Percentiles rank a stretch among this genome's conserved stretches.
phyloP scores from a whole-genome alignment of 2,113 vertebrate species.

The Nipponia nippon region DNA sequence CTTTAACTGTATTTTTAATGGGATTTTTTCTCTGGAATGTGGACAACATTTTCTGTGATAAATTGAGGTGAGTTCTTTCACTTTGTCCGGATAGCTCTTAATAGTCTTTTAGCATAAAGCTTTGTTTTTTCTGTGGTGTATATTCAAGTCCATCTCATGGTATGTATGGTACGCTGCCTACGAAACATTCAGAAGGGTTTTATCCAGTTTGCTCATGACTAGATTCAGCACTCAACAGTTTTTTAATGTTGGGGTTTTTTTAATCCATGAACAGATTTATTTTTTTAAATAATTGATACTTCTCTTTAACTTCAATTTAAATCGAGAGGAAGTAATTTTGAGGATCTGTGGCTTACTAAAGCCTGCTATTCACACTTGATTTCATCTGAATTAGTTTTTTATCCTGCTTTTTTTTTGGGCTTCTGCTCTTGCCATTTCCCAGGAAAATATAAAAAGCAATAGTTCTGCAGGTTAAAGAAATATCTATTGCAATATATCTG shows the following conservation, averaged over 20 bases:
- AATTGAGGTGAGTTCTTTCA: constrained; percentile 81
- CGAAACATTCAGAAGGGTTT: background rate
- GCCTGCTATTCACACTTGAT: background rate
- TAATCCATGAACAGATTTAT: background rate
- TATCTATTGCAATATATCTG: background rate
- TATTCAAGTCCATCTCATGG: background rate
- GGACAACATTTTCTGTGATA: constrained; percentile 94
- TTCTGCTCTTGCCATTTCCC: background rate
- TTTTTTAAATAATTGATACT: background rate
- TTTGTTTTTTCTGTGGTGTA: background rate
- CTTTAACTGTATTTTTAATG: constrained; percentile 88
- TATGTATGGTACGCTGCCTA: background rate
- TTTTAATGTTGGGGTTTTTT: background rate
- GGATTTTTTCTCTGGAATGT: constrained; percentile 97
- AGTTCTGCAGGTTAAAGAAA: background rate
- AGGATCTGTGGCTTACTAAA: background rate
- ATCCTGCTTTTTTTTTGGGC: background rate
- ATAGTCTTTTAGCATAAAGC: background rate
- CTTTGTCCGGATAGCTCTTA: background rate
- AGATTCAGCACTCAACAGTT: background rate
- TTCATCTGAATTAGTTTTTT: background rate
- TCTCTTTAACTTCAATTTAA: background rate
- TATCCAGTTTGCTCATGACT: background rate
- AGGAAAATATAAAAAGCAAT: background rate
- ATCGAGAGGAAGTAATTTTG: background rate